Base-by-base conservation (phyloP, 30 jellyfish, hydroid and myxozoan genomes). In the Phacellophora camtschatica region DNA sequence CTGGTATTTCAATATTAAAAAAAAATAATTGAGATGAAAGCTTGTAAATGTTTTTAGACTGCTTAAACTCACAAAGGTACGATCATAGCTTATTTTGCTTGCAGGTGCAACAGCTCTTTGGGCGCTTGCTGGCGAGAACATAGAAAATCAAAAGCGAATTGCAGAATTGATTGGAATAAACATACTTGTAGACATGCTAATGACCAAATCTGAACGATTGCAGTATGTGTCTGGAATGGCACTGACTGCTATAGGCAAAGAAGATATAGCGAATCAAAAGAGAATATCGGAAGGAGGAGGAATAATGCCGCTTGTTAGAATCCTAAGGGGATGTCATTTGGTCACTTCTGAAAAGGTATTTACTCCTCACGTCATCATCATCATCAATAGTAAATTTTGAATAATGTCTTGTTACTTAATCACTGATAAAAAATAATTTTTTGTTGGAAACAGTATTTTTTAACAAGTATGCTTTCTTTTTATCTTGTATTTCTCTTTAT, bases 21-120 rank as follows among this genome's bases (percentile, higher is more conserved):
- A n/a, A n/a, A n/a, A n/a, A n/a, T n/a, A n/a, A n/a, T n/a, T n/a
- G n/a, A n/a, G n/a, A n/a, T n/a, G n/a, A n/a, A n/a, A n/a, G n/a
- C n/a, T n/a, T n/a, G n/a, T n/a, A n/a, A n/a, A n/a, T n/a, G n/a
- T n/a, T n/a, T n/a, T n/a, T n/a, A n/a, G n/a, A n/a, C n/a, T n/a
- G n/a, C n/a, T n/a, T n/a, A n/a, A n/a, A n/a, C n/a, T n/a, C n/a
- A n/a, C n/a, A n/a, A n/a, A n/a, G n/a, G n/a, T n/a, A n/a, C n/a
- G n/a, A n/a, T n/a, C n/a, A n/a, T n/a, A n/a, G n/a, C n/a, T n/a
- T n/a, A n/a, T n/a, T n/a, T n/a, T n/a, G n/a, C 11, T 50, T 25
- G 36, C 54, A 85, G 96, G 96, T 16, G 96, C 96, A 15, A 69
- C 96, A 6, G 83, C 96, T 32, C 90, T 85, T 29, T 85, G 96